phyloP scores from a whole-genome alignment of 2,113 vertebrate genomes.

The Gorsachius goisagi region DNA sequence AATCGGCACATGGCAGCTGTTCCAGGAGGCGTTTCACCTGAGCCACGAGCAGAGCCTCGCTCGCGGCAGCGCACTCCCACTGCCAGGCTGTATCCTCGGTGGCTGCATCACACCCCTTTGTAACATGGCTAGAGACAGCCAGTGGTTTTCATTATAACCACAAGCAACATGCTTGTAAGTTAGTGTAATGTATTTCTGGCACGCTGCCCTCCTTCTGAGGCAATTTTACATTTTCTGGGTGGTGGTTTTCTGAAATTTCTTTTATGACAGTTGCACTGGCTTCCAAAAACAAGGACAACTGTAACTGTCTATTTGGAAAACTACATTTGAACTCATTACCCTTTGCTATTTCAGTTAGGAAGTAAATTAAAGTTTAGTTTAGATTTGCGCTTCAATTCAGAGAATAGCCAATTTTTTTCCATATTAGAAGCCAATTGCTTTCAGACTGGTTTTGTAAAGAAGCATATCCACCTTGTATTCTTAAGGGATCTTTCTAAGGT shows the following conservation, averaged over 20 bases:
- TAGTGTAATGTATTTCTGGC: not conserved
- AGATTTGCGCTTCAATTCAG: not conserved
- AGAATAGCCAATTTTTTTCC: not conserved
- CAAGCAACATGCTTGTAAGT: not conserved
- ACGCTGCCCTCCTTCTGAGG: not conserved
- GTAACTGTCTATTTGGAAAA: not conserved
- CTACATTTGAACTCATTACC: not conserved
- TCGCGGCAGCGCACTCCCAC: fast-evolving
- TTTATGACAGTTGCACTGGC: not conserved
- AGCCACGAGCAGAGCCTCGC: not conserved
- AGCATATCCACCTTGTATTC: not conserved
- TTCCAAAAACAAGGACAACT: not conserved
- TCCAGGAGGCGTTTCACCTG: not conserved
- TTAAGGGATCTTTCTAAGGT: not conserved
- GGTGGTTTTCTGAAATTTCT: not conserved
- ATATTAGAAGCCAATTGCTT: not conserved
- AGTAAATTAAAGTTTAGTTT: not conserved
- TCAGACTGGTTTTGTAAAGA: not conserved
- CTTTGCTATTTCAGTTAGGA: not conserved
- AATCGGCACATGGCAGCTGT: not conserved
- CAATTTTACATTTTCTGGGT: not conserved
- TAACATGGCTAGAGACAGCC: not conserved
- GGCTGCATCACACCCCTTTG: fast-evolving
- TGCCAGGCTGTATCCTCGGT: not conserved
- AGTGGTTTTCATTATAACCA: not conserved